phyloP scores from a whole-genome alignment of 2,113 vertebrate genomes.

The Natator depressus region DNA sequence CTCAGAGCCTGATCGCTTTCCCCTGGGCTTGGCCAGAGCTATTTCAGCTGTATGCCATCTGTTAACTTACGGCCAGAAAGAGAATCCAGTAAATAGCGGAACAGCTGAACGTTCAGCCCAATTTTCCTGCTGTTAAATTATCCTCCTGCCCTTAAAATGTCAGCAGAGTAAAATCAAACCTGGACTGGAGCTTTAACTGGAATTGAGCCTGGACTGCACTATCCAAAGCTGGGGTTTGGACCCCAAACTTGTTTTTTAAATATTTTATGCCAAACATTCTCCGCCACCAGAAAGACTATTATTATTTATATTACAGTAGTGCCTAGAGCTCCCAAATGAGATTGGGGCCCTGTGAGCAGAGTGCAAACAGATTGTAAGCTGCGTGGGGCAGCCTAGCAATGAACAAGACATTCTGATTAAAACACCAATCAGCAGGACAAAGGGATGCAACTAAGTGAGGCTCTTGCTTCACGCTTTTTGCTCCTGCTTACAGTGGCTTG shows the following conservation, averaged over 20 bases:
- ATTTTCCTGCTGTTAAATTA: background rate
- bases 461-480: background rate
- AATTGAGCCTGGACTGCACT: background rate
- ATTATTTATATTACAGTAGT: background rate
- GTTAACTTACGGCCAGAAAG: constrained; percentile 31
- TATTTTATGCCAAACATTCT: background rate
- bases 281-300: background rate
- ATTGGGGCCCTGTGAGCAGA: constrained; percentile 47
- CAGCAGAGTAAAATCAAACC: background rate
- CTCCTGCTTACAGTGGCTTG: constrained; percentile 49
- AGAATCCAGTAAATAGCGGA: constrained; percentile 18
- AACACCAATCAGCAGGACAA: background rate
- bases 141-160: background rate
- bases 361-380: accelerated
- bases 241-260: background rate
- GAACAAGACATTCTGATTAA: background rate
- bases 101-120: constrained; percentile 17
- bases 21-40: background rate
- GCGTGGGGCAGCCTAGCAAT: accelerated
- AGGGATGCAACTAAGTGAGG: constrained; percentile 38
- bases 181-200: background rate
- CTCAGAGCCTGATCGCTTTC: background rate
- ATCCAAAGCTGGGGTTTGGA: background rate
- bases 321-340: background rate
- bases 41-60: constrained; percentile 4